These are phyloP conservation scores for Strix uralensis DNA, from an alignment of 2,113 vertebrate species.

Conservation along the genomic window DNA sequence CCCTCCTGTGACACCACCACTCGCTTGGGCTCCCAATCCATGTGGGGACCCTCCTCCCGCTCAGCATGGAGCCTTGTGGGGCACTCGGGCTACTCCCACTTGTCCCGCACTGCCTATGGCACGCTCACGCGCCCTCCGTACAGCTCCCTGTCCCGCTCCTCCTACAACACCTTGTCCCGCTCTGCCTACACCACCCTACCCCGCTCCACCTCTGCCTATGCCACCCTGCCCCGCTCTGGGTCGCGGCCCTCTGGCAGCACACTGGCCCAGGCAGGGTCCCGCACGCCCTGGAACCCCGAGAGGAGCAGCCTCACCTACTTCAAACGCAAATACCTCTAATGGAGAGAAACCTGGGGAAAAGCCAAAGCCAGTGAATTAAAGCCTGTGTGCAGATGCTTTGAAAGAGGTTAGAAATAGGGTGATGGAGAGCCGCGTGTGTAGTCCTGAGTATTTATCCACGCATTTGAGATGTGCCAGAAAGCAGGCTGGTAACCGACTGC, in stretches of 20 bases:
- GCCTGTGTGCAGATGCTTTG: not conserved
- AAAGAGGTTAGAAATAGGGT: not conserved
- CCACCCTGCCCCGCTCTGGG: not conserved
- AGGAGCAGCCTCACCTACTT: slow-evolving; percentile 24
- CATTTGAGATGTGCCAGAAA: not conserved
- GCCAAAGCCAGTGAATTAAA: not conserved
- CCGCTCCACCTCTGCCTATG: slow-evolving; percentile 5
- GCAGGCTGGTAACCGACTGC: not conserved
- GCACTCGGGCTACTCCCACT: not conserved
- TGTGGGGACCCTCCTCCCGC: not conserved
- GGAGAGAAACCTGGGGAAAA: not conserved
- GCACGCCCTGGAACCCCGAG: not conserved
- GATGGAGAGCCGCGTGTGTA: not conserved
- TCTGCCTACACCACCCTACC: not conserved
- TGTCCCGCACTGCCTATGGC: not conserved
- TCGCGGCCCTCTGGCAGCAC: not conserved
- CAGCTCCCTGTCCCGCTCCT: slow-evolving; percentile 27
- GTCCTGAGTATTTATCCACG: not conserved
- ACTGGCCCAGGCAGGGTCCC: not conserved
- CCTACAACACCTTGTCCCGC: not conserved
- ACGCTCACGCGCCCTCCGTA: not conserved
- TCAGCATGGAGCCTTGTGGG: not conserved
- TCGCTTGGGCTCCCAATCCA: not conserved
- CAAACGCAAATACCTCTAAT: slow-evolving; percentile 24
- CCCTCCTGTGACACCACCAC: not conserved